phyloP scores from a whole-genome alignment of 53 echinoderm and acorn worm genomes.

The Echinarachnius parma region DNA sequence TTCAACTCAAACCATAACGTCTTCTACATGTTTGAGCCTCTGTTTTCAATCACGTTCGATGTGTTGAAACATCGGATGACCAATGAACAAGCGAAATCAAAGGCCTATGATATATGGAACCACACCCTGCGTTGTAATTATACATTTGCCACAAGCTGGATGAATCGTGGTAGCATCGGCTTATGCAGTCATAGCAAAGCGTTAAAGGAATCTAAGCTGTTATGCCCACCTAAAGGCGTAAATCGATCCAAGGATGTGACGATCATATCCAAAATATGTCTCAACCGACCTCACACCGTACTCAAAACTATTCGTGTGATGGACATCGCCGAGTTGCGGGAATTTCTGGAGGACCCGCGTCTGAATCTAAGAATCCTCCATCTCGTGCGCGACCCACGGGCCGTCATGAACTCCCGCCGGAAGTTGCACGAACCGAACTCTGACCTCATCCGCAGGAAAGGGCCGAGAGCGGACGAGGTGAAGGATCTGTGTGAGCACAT shows the following conservation, averaged over 20 bases:
- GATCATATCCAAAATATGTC: conserved; percentile 30
- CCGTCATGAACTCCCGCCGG: conserved; percentile 65
- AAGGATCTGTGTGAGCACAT: conserved; percentile 67
- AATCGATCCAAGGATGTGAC: background rate
- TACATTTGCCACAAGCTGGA: background rate
- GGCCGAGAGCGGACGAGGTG: conserved; percentile 41
- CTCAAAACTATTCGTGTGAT: conserved; percentile 71
- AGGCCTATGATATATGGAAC: conserved; percentile 15
- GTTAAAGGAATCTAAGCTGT: conserved; percentile 7
- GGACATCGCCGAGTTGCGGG: conserved; percentile 48
- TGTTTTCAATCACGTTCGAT: conserved; percentile 51
- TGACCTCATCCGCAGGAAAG: conserved; percentile 59
- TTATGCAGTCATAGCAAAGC: conserved; percentile 6
- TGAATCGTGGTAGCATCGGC: conserved; percentile 8
- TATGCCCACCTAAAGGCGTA: conserved; percentile 20
- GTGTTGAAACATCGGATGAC: conserved; percentile 23
- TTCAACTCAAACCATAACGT: conserved; percentile 67
- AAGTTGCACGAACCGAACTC: conserved; percentile 38
- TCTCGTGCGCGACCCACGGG: conserved; percentile 81
- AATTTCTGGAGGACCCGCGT: conserved; percentile 23
- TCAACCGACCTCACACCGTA: conserved; percentile 29
- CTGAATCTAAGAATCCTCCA: conserved; percentile 68
- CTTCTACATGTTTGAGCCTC: conserved; percentile 77
- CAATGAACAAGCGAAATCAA: background rate
- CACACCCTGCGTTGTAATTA: conserved; percentile 41